These are phyloP conservation scores for Hypotaenidia okinawae DNA, from an alignment of 2,797 vertebrate genomes.

Conservation along the genomic window DNA sequence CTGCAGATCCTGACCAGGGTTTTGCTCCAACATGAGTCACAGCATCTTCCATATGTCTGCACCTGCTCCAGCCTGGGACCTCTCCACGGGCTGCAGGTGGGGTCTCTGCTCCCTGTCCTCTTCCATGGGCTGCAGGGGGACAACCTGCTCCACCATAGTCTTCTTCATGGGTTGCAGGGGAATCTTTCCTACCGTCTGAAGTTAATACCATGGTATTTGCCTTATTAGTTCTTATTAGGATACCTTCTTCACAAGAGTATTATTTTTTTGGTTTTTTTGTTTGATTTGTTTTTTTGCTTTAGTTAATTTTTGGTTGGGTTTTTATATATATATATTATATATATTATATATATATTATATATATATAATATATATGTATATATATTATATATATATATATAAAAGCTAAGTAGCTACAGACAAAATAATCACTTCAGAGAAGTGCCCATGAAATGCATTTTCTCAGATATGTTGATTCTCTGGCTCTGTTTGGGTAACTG, in stretches of 20 bases:
- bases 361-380: too few species aligned
- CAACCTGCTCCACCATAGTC: too few species aligned
- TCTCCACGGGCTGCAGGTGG: too few species aligned
- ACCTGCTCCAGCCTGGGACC: too few species aligned
- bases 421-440: neutral
- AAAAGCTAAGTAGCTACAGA: neutral
- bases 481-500: neutral
- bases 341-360: neutral
- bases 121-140: too few species aligned
- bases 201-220: neutral
- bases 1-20: too few species aligned
- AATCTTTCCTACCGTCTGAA: neutral
- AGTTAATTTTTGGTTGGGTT: too few species aligned
- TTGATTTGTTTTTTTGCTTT: neutral
- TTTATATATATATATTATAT: neutral
- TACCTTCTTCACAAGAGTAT: neutral
- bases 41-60: too few species aligned
- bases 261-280: neutral
- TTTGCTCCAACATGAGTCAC: too few species aligned
- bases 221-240: neutral
- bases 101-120: too few species aligned
- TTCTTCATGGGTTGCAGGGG: too few species aligned
- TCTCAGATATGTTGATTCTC: neutral
- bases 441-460: neutral
- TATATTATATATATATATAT: neutral